phyloP scores from a whole-genome alignment of 2,797 vertebrate species.

The Liparis tanakae region DNA sequence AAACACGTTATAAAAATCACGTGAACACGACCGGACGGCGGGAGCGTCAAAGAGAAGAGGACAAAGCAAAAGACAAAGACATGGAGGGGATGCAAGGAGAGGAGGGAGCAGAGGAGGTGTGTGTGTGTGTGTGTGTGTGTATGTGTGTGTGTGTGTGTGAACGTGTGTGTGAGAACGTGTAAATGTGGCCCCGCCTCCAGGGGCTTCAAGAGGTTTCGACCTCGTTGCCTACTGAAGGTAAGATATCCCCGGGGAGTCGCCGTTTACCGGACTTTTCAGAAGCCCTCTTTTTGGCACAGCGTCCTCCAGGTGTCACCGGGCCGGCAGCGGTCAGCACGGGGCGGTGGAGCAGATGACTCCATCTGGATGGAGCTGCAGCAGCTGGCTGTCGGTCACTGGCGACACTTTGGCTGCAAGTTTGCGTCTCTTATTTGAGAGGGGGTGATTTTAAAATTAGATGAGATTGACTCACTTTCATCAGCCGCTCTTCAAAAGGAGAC shows the following conservation, averaged over 20 bases:
- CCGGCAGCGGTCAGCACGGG: not conserved
- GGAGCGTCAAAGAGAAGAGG: slow-evolving; percentile 4
- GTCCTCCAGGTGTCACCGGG: slow-evolving; percentile 10
- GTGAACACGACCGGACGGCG: no score
- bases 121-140: not conserved
- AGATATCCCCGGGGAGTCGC: not conserved
- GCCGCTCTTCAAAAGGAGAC: slow-evolving; percentile 24
- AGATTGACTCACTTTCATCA: slow-evolving; percentile 18
- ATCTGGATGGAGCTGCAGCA: slow-evolving; percentile 14
- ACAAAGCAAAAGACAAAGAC: not conserved
- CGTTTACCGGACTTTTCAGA: slow-evolving; percentile 21
- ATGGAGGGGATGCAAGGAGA: not conserved
- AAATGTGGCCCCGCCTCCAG: no score
- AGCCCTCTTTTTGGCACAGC: slow-evolving; percentile 19
- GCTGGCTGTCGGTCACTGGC: slow-evolving; percentile 10
- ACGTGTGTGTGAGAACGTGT: not conserved
- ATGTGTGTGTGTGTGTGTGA: not conserved
- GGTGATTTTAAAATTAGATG: slow-evolving; percentile 10
- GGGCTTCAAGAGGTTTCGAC: not conserved
- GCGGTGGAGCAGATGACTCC: slow-evolving; percentile 17
- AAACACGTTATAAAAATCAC: not conserved
- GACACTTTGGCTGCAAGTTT: slow-evolving; percentile 10
- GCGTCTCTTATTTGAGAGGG: not conserved
- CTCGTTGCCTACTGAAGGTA: slow-evolving; percentile 13
- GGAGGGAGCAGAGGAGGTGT: not conserved